A percentile compares a stretch with the other conserved stretches of the same genome.
Evolutionary conservation across 2,888 invertebrate genomes (phyloP).

Genomic region (Piscicola geometra): DNA sequence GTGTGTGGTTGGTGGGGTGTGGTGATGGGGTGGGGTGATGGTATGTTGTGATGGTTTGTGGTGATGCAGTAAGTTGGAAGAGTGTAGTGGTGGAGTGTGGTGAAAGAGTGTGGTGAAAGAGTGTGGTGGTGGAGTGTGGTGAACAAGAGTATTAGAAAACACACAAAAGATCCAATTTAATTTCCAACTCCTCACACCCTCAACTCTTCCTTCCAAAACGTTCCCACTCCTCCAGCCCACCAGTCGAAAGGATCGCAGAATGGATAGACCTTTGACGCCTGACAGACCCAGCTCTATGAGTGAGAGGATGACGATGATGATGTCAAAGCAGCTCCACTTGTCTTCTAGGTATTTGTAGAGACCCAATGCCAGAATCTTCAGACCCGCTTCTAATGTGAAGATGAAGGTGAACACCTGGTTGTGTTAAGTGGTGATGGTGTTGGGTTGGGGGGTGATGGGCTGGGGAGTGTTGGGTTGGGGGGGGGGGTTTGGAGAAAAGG

Average conservation of each 20-base stretch:
- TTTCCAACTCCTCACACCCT: background rate
- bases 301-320: conserved; percentile 92
- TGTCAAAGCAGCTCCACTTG: conserved; percentile 98
- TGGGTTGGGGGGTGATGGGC: background rate
- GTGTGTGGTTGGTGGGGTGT: no score
- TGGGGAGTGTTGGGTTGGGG: background rate
- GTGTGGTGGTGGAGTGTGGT: no score
- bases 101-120: no score
- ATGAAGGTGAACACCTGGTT: conserved; percentile 90
- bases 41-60: no score
- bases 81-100: no score
- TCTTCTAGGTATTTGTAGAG: conserved; percentile 96
- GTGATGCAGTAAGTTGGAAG: no score
- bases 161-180: no score
- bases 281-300: conserved; percentile 87
- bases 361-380: conserved; percentile 93
- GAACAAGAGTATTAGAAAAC: no score
- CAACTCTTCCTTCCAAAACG: background rate
- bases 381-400: conserved; percentile 86
- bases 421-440: no score
- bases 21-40: no score
- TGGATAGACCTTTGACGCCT: conserved; percentile 91
- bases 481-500: background rate
- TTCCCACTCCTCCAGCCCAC: conserved; percentile 62
- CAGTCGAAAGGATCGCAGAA: conserved; percentile 94